A percentile compares a stretch with the other conserved stretches of the same genome.
phyloP scores from a whole-genome alignment of 2,888 invertebrate species.

The Tricholauxania praeusta region DNA sequence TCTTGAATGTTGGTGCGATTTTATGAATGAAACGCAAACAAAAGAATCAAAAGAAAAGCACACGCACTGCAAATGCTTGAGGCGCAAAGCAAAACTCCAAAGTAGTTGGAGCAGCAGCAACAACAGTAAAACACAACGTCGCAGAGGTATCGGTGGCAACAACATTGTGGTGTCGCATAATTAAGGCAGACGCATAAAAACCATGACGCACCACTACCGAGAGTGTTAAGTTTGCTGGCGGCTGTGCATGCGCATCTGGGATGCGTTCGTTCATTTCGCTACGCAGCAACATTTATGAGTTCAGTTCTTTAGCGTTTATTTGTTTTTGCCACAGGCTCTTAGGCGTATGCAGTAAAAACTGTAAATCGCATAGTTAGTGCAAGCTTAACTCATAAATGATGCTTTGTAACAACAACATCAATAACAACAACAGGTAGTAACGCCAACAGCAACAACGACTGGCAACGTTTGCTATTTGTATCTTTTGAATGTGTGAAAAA shows the following conservation, averaged over 20 bases:
- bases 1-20: neutral
- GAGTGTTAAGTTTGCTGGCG: neutral
- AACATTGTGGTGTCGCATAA: slow-evolving; percentile 10
- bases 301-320: too few species aligned
- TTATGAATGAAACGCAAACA: slow-evolving; percentile 34
- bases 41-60: neutral
- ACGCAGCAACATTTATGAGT: too few species aligned
- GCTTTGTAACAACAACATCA: slow-evolving; percentile 4
- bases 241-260: slow-evolving; percentile 3
- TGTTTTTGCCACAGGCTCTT: slow-evolving; percentile 8
- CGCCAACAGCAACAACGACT: slow-evolving; percentile 7
- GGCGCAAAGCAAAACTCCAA: neutral
- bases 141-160: too few species aligned
- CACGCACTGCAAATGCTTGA: neutral
- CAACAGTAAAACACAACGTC: too few species aligned
- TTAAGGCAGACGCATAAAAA: slow-evolving; percentile 24
- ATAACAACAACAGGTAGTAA: slow-evolving; percentile 18
- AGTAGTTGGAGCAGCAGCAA: neutral
- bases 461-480: slow-evolving; percentile 14
- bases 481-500: slow-evolving; percentile 28
- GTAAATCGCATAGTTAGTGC: slow-evolving; percentile 18
- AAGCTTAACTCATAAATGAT: too few species aligned
- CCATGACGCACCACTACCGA: neutral
- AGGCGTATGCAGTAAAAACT: slow-evolving; percentile 9
- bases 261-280: neutral